phyloP scores from a whole-genome alignment of 1,140 invertebrate species.

The Tetramorium alpestre region DNA sequence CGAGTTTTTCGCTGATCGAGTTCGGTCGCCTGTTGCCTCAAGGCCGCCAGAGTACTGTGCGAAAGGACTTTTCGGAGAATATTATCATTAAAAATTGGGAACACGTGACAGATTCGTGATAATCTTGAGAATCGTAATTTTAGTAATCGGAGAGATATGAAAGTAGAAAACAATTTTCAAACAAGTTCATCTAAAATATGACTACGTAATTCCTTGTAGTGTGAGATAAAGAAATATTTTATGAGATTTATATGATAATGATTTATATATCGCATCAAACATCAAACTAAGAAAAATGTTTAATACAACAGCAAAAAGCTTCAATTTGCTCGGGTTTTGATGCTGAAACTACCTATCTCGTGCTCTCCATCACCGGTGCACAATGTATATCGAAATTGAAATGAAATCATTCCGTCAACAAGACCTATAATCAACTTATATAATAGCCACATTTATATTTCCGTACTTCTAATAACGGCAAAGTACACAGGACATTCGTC shows the following conservation, averaged over 20 bases:
- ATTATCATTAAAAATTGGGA: not conserved
- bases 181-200: not conserved
- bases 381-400: not conserved
- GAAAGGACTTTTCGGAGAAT: not conserved
- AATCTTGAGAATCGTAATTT: not conserved
- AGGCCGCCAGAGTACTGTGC: not conserved
- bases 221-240: not conserved
- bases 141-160: not conserved
- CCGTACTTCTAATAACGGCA: not conserved
- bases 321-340: not conserved
- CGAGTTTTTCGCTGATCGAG: conserved; percentile 23
- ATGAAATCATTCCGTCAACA: not conserved
- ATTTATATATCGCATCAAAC: not conserved
- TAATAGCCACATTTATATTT: not conserved
- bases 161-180: not conserved
- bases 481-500: not conserved
- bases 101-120: not conserved
- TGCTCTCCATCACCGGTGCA: not conserved
- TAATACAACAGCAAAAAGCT: not conserved
- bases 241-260: not conserved
- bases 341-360: conserved; percentile 11
- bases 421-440: not conserved
- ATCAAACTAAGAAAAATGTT: not conserved
- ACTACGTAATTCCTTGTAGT: not conserved
- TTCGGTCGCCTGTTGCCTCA: not conserved